phyloP scores from a whole-genome alignment of 2,888 invertebrate species.

The Trichopria drosophilae region DNA sequence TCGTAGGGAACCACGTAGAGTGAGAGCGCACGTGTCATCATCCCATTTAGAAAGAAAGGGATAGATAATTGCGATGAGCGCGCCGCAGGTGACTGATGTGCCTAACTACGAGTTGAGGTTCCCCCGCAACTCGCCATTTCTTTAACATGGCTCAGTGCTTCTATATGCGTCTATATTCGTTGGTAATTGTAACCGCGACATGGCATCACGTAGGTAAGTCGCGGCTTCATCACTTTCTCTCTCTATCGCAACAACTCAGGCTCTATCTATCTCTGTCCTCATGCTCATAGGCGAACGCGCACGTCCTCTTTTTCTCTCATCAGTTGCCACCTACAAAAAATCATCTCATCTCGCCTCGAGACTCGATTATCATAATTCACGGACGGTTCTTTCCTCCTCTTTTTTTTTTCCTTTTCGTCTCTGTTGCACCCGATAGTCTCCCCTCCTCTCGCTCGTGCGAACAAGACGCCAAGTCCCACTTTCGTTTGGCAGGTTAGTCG shows the following conservation, averaged over 20 bases:
- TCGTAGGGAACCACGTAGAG: conserved; percentile 17
- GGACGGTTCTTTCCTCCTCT: conserved; percentile 33
- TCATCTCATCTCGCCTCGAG: conserved; percentile 7
- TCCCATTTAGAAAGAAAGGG: too few relatives aligned
- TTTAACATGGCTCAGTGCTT: too few relatives aligned
- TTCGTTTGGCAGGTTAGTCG: too few relatives aligned
- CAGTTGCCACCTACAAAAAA: conserved; percentile 11
- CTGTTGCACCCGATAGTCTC: conserved; percentile 11
- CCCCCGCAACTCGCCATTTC: too few relatives aligned
- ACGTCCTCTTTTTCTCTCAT: conserved; percentile 1
- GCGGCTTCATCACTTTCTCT: too few relatives aligned
- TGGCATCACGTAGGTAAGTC: conserved; percentile 58
- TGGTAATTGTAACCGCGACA: too few relatives aligned
- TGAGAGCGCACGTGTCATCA: conserved; percentile 18
- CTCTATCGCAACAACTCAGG: background rate
- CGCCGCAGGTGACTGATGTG: too few relatives aligned
- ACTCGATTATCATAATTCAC: conserved; percentile 43
- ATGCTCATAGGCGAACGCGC: background rate
- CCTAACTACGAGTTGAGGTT: too few relatives aligned
- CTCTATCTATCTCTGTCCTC: background rate
- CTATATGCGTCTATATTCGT: too few relatives aligned
- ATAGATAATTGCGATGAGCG: too few relatives aligned
- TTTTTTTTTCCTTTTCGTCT: conserved; percentile 6
- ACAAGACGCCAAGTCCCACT: too few relatives aligned
- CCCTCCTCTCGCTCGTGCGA: background rate